These are phyloP conservation scores for Limonius californicus DNA, from an alignment of 1,140 invertebrate genomes.

Conservation along the genomic window DNA sequence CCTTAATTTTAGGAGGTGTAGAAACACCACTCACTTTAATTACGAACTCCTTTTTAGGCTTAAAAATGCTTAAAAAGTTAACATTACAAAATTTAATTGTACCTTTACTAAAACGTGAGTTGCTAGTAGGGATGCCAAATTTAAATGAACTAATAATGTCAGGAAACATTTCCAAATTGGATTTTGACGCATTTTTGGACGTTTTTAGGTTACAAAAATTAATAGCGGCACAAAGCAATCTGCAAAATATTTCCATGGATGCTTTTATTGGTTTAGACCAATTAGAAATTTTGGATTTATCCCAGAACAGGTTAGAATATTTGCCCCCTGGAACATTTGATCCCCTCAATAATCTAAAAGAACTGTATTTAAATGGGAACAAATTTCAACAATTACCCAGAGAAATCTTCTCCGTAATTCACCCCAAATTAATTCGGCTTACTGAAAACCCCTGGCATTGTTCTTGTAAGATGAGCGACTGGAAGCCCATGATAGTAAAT, in stretches of 20 bases:
- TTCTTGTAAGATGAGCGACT: conserved; percentile 59
- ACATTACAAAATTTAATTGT: conserved; percentile 57
- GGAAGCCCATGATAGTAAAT: conserved; percentile 56
- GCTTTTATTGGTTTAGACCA: conserved; percentile 60
- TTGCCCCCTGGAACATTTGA: conserved; percentile 62
- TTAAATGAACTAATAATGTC: conserved; percentile 53
- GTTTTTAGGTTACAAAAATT: conserved; percentile 56
- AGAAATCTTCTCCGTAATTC: conserved; percentile 55
- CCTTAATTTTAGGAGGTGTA: conserved; percentile 57
- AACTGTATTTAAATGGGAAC: conserved; percentile 61
- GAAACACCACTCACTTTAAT: conserved; percentile 53
- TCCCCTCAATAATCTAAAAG: conserved; percentile 55
- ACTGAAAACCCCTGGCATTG: conserved; percentile 70
- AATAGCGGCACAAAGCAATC: conserved; percentile 58
- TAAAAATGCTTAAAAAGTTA: conserved; percentile 53
- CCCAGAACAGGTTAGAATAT: conserved; percentile 56
- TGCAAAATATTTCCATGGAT: conserved; percentile 63
- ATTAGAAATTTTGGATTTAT: conserved; percentile 59
- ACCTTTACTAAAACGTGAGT: conserved; percentile 54
- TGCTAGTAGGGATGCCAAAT: conserved; percentile 57
- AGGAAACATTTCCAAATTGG: conserved; percentile 57
- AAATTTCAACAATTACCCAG: conserved; percentile 54
- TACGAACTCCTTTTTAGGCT: conserved; percentile 60
- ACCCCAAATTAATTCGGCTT: conserved; percentile 54
- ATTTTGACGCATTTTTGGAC: conserved; percentile 65